These are phyloP conservation scores for Drosophila leonis DNA, from an alignment of 2,888 invertebrate genomes.

Conservation along the genomic window DNA sequence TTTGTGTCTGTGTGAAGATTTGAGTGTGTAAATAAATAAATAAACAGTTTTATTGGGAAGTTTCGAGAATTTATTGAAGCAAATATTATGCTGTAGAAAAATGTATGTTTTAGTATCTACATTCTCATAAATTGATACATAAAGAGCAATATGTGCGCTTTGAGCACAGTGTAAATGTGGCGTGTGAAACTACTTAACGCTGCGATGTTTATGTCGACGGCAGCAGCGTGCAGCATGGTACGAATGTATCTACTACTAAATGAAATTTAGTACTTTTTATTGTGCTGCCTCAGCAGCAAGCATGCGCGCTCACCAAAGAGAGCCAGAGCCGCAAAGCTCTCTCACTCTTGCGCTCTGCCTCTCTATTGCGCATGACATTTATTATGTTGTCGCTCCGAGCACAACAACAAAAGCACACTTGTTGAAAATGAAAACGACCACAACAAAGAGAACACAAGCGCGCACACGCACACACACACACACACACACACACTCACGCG, in stretches of 20 bases:
- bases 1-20: conserved; percentile 8
- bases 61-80: conserved; percentile 3
- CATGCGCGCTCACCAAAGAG: conserved; percentile 76
- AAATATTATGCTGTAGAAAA: neutral
- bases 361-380: conserved; percentile 60
- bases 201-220: neutral
- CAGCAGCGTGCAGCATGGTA: neutral
- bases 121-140: neutral
- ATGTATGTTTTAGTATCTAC: neutral
- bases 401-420: conserved; percentile 82
- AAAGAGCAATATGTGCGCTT: neutral
- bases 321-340: conserved; percentile 9
- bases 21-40: neutral
- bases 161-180: neutral
- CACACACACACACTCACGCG: conserved; percentile 11
- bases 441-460: conserved; percentile 47
- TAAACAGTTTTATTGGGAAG: neutral
- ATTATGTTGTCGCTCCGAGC: conserved; percentile 38
- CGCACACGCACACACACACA: conserved; percentile 10
- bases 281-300: conserved; percentile 44
- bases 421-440: conserved; percentile 80
- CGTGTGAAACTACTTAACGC: conserved; percentile 22
- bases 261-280: conserved; percentile 53
- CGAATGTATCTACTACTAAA: conserved; percentile 61
- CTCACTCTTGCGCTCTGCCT: conserved; percentile 8